Evolutionary conservation across 64 coral and sea anemone genomes (phyloP).

Genomic region (Orbicella faveolata): DNA sequence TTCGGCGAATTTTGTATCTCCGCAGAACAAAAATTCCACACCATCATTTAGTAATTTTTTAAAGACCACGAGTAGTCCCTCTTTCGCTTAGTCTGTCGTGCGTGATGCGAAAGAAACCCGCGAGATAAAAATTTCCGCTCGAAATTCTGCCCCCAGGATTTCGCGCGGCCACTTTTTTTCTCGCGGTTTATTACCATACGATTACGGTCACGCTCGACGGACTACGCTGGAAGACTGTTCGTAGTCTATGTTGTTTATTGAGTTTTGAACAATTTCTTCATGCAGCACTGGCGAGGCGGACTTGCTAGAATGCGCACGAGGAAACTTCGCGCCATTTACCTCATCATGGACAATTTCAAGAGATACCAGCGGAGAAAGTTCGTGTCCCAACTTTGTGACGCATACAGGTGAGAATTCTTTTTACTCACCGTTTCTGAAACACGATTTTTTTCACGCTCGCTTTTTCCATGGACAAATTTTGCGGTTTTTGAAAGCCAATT

Average conservation of each 20-base stretch:
- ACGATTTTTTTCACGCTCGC: too few species aligned
- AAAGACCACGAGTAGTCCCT: too few species aligned
- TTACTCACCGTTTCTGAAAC: neutral
- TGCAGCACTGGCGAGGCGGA: slow-evolving; percentile 81
- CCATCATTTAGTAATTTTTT: too few species aligned
- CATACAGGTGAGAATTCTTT: slow-evolving; percentile 8
- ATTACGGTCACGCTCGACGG: too few species aligned
- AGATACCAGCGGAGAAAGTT: slow-evolving; percentile 50
- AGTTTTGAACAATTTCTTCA: neutral
- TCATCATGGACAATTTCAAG: slow-evolving; percentile 61
- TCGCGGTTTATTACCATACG: neutral
- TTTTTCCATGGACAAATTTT: too few species aligned
- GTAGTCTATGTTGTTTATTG: neutral
- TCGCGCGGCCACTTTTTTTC: neutral
- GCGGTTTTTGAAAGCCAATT: too few species aligned
- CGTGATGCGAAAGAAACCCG: too few species aligned
- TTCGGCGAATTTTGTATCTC: neutral
- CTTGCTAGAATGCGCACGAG: slow-evolving; percentile 46
- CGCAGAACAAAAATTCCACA: neutral
- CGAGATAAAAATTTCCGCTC: too few species aligned
- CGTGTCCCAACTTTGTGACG: slow-evolving; percentile 12
- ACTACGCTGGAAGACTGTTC: too few species aligned
- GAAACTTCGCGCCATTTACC: slow-evolving; percentile 69
- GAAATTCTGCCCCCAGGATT: neutral
- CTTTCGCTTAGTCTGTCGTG: too few species aligned